A percentile compares a stretch with the other conserved stretches of the same genome.
Evolutionary conservation across 2,113 vertebrate species (phyloP).

Genomic region (Rhinichthys klamathensis): DNA sequence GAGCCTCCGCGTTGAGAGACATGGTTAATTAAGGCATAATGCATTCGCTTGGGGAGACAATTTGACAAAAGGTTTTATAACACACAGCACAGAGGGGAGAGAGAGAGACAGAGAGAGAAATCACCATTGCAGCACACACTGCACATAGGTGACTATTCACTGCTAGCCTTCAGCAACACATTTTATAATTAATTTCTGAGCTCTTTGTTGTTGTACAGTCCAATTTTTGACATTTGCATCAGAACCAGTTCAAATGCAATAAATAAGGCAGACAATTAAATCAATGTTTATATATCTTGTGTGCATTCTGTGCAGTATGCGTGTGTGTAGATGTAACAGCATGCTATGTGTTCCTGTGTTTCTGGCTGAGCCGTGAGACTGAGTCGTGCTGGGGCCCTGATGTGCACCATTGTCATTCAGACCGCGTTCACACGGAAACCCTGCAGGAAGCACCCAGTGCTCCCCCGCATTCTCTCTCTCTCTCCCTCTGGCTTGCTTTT

Average conservation of each 20-base stretch:
- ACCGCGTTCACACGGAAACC: slow-evolving; percentile 69
- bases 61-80: slow-evolving; percentile 45
- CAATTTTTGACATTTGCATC: not conserved
- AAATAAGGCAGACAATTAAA: not conserved
- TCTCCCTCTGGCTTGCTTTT: slow-evolving; percentile 3
- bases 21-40: slow-evolving; percentile 44
- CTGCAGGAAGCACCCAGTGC: slow-evolving; percentile 73
- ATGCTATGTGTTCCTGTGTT: slow-evolving; percentile 19
- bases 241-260: not conserved
- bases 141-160: slow-evolving; percentile 25
- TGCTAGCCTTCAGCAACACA: not conserved
- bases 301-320: slow-evolving; percentile 9
- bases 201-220: not conserved
- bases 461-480: slow-evolving; percentile 54
- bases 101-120: slow-evolving; percentile 8
- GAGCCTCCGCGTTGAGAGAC: slow-evolving; percentile 41
- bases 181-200: not conserved
- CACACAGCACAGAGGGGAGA: slow-evolving; percentile 6
- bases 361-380: slow-evolving; percentile 39
- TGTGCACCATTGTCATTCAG: slow-evolving; percentile 75
- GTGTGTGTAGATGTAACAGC: slow-evolving; percentile 5
- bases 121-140: slow-evolving; percentile 22
- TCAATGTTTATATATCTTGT: slow-evolving; percentile 47
- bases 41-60: slow-evolving; percentile 35
- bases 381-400: slow-evolving; percentile 68